Base-by-base conservation (phyloP, 2,797 vertebrate species). In the Enteromius mattozi region DNA sequence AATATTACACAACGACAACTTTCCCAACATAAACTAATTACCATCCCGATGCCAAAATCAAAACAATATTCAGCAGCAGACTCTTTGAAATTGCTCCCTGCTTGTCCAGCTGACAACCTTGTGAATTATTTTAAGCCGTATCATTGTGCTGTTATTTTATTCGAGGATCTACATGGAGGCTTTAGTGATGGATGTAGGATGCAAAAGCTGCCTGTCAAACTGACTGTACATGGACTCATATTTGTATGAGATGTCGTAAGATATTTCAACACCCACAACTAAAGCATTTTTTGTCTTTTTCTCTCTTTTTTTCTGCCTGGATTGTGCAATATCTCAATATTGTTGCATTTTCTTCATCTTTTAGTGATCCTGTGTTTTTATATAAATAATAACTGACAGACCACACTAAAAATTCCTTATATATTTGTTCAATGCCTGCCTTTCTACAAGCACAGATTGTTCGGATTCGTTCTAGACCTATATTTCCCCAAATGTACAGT, bases 21-120 rank as follows among this genome's bases (percentile, higher is more conserved):
- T 78, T 42, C 35, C 33, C 35, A 78, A 65, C 59, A 42, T 33
- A 42, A 78, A 45, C 40, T 78, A 78, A 78, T 65, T 65, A 78
- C 40, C 24, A 6, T 45, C 35, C 7, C 4, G 49, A 33, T 74
- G 27, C 8, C 71, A 51, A 74, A 74, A 51, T 74, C 49, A 33
- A 51, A 74, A 51, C 9, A 63, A 21, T 45, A 19, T 78, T 78
- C n/a, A 6, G 37, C n/a, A 4, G 35, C 51, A 40, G 59, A 77
- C 14, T 16, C 13, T 37, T 30, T 66, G 0, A 66, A 80, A 66
- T 35, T 24, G 45, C 21, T 6, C 45, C 9, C 66, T 56, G 65
- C 51, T 19, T 49, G 13, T 42, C 66, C 66, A 68, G 45, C 7
- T 56, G 66, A 40, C 21, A 80, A 54, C 45, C 13, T 1, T 70